Evolutionary conservation across 1,140 invertebrate species (phyloP).

Genomic region (Bombus difficillimus): DNA sequence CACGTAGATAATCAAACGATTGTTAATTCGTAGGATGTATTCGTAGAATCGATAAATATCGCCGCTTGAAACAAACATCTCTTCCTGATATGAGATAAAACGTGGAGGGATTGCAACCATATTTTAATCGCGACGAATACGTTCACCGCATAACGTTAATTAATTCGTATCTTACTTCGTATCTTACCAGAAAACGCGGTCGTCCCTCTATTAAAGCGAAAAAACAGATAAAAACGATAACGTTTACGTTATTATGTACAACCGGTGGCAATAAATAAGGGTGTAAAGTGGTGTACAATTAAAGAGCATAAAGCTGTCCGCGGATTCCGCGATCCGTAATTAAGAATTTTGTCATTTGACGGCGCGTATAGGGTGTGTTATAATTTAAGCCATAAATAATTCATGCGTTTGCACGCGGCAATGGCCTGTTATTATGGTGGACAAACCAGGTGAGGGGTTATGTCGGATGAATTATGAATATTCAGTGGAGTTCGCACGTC

Average conservation of each 20-base stretch:
- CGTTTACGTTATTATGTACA: neutral
- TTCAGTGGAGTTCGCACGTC: constrained; percentile 74
- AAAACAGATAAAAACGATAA: neutral
- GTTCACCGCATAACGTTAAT: neutral
- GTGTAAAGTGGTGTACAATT: constrained; percentile 60
- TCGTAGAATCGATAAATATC: too few relatives aligned
- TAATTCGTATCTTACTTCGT: neutral
- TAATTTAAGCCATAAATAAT: constrained; percentile 77
- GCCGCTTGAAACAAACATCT: too few relatives aligned
- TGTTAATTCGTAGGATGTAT: too few relatives aligned
- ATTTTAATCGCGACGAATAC: too few relatives aligned
- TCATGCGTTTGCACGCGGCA: constrained; percentile 67
- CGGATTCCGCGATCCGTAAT: constrained; percentile 53
- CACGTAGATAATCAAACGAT: too few relatives aligned
- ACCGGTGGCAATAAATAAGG: constrained; percentile 40
- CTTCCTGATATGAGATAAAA: too few relatives aligned
- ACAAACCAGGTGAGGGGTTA: constrained; percentile 55
- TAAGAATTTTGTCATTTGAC: constrained; percentile 71
- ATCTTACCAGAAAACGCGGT: rapidly evolving
- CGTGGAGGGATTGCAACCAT: too few relatives aligned
- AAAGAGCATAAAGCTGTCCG: constrained; percentile 70
- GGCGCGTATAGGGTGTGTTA: constrained; percentile 52
- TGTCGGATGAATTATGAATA: constrained; percentile 75
- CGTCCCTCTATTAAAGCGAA: neutral
- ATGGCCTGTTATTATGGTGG: constrained; percentile 70